Evolutionary conservation across 2,888 invertebrate genomes (phyloP), one percentile per base, ranked within the genome.

Genomic region (Drosophila formosana): DNA sequence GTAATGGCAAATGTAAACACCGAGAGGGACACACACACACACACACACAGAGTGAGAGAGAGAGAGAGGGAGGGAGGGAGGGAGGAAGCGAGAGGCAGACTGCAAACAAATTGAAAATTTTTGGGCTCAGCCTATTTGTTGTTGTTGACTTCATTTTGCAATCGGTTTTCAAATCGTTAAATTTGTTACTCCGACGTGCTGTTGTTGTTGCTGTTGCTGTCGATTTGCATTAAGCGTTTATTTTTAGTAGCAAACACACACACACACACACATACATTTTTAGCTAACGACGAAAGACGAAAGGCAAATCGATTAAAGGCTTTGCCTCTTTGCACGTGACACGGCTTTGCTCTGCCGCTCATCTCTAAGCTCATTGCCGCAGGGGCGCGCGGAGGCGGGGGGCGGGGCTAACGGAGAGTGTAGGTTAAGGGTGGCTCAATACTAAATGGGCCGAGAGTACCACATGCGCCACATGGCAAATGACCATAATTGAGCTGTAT

Each of bases 401-500:
- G n/a, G 1, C 9, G 23, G 7, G 37, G 6, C 2, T 18, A 18
- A 18, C 18, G 26, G n/a, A 4, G 9, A n/a, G 49, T 37, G 43
- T 45, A 57, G 75, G 70, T 55, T 55, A 51, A 75, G 76, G 72
- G 71, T 61, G 60, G 45, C 37, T 62, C 60, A 53, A 53, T 51
- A 46, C 37, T 34, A 60, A 46, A 49, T 56, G 56, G 47, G 25
- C 49, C 60, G 49, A 49, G 55, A 52, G 65, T 60, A 69, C 55
- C 64, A 64, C 75, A 74, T 88, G 86, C 86, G 76, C 67, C 88
- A 82, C 82, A 82, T 86, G 89, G 89, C 89, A 80, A 82, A 88
- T 87, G 89, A 78, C 73, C 82, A 86, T 82, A 82, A 82, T 82
- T 88, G 82, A 82, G 82, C 82, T 83, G 89, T 88, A 86, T 83